Percentiles rank a stretch among this genome's conserved stretches.
These are phyloP conservation scores for Eulemur mongoz DNA, from an alignment of 2,797 vertebrate genomes.

Conservation along the genomic window DNA sequence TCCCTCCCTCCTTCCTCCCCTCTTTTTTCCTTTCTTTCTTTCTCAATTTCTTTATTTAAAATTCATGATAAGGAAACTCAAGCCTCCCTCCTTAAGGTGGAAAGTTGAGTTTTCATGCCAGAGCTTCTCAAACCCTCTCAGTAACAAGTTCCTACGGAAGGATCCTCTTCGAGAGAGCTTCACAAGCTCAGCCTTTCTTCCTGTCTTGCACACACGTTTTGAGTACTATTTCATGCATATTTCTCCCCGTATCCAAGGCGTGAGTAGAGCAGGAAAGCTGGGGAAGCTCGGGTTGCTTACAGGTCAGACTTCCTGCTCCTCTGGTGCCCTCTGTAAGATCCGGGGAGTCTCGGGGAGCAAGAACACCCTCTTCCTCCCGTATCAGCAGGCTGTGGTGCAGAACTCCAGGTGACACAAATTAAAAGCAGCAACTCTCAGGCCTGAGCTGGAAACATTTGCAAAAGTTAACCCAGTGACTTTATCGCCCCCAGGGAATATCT, in stretches of 20 bases:
- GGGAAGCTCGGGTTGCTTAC: background rate
- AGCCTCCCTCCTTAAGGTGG: background rate
- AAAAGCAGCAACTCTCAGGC: slow-evolving; percentile 6
- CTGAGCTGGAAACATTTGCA: slow-evolving; percentile 31
- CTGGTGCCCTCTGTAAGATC: background rate
- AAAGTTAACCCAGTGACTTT: slow-evolving; percentile 41
- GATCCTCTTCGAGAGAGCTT: no score
- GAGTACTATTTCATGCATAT: accelerated
- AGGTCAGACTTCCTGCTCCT: background rate
- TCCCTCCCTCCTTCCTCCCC: background rate
- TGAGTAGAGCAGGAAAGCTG: background rate
- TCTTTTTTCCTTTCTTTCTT: background rate
- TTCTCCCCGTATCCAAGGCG: background rate
- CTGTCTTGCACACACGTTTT: background rate
- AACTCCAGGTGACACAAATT: slow-evolving; percentile 44
- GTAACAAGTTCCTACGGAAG: background rate
- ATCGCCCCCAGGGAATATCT: slow-evolving; percentile 32
- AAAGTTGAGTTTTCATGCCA: background rate
- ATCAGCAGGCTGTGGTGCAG: background rate
- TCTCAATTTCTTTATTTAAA: background rate
- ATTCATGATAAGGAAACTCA: background rate
- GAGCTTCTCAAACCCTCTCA: background rate
- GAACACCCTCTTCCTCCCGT: background rate
- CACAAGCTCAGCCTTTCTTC: background rate
- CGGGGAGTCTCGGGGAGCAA: background rate